Evolutionary conservation across 1,140 invertebrate species (phyloP).

Genomic region (Drosophila repleta): DNA sequence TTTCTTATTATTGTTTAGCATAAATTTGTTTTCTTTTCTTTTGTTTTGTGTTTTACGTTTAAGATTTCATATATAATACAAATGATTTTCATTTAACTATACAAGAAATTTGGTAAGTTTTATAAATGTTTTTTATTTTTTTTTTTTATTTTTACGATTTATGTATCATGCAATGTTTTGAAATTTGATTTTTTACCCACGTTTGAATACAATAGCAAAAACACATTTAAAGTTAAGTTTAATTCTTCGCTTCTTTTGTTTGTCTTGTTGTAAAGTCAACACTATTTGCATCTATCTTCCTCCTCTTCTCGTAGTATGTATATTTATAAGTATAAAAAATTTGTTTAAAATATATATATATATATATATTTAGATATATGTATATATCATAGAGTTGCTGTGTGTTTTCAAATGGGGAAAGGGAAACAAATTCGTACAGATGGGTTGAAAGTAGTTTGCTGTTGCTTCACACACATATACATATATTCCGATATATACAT

Average conservation of each 20-base stretch:
- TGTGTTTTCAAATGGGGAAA: conserved; percentile 31
- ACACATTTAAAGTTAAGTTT: conserved; percentile 60
- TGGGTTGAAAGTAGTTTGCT: conserved; percentile 31
- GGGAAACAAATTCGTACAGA: conserved; percentile 64
- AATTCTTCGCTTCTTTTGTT: neutral
- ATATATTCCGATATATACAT: conserved; percentile 5
- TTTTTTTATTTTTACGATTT: conserved; percentile 21
- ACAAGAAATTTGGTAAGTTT: conserved; percentile 71
- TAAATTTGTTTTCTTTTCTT: conserved; percentile 30
- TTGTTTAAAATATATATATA: conserved; percentile 71
- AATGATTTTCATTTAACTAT: conserved; percentile 75
- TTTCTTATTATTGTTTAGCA: conserved; percentile 46
- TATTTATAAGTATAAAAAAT: conserved; percentile 79
- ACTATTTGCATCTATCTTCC: conserved; percentile 36
- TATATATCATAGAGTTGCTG: conserved; percentile 57
- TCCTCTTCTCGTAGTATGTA: conserved; percentile 55
- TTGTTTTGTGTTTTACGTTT: conserved; percentile 41
- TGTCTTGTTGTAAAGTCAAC: conserved; percentile 65
- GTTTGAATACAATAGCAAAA: conserved; percentile 62
- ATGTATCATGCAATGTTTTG: conserved; percentile 53
- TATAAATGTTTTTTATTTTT: conserved; percentile 43
- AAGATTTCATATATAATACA: conserved; percentile 73
- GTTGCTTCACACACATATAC: conserved; percentile 12
- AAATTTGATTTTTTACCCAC: conserved; percentile 62
- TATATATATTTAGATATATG: conserved; percentile 12